phyloP scores from a whole-genome alignment of 2,888 invertebrate genomes.

The Koerneria pararmatus region DNA sequence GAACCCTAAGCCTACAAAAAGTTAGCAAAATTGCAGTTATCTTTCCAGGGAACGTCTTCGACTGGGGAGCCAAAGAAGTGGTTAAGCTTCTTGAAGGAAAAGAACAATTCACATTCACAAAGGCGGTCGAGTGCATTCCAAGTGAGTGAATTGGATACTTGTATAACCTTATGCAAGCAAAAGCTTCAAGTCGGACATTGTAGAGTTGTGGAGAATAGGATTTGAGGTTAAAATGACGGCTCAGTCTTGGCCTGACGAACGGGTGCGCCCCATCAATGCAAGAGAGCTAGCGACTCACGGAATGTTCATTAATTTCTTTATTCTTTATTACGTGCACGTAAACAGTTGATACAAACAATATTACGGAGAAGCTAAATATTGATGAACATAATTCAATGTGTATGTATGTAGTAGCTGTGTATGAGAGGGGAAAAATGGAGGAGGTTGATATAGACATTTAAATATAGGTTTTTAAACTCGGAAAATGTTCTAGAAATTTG shows the following conservation, averaged over 20 bases:
- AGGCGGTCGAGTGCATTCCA: slow-evolving; percentile 79
- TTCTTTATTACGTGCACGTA: not conserved
- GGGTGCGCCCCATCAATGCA: not conserved
- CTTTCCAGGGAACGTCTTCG: slow-evolving; percentile 84
- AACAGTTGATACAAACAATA: no score
- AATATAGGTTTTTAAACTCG: no score
- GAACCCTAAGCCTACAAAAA: no score
- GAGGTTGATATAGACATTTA: no score
- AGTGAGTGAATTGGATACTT: slow-evolving; percentile 61
- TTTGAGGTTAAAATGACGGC: no score
- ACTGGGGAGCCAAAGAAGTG: slow-evolving; percentile 92
- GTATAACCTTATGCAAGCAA: not conserved
- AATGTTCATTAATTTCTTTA: not conserved
- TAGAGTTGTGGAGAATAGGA: no score
- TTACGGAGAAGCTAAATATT: no score
- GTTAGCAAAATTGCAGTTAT: no score
- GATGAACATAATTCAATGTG: no score
- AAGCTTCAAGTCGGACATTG: not conserved
- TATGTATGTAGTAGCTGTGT: no score
- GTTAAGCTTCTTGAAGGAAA: slow-evolving; percentile 74
- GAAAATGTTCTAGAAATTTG: no score
- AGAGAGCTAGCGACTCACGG: not conserved
- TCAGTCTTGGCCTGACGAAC: not conserved
- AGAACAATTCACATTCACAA: slow-evolving; percentile 74
- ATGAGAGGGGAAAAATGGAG: no score